Percentiles rank a stretch among this genome's conserved stretches.
Conservation (phyloP, 2,888 invertebrate species). For the Cephus pygmeus region DNA sequence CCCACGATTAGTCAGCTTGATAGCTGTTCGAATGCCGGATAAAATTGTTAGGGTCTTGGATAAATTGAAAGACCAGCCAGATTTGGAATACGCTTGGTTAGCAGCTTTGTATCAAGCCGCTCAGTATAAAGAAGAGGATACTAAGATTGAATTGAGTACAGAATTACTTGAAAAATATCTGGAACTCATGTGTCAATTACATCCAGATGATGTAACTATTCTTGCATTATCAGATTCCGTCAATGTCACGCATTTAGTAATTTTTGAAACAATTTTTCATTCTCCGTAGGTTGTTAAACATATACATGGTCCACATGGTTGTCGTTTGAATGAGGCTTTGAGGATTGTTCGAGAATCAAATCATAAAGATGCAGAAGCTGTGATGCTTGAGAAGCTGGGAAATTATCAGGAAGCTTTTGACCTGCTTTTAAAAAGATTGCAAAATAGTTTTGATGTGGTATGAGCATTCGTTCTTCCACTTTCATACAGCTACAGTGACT, state of each 20-base stretch:
- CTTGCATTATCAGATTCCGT: neutral
- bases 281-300: conserved; percentile 50
- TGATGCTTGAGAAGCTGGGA: conserved; percentile 80
- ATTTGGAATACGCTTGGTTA: conserved; percentile 50
- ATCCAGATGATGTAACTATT: conserved; percentile 51
- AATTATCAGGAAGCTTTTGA: conserved; percentile 79
- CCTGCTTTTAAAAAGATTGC: conserved; percentile 69
- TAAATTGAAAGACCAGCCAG: conserved; percentile 50
- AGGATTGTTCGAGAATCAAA: conserved; percentile 74
- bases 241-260: neutral
- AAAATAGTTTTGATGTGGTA: conserved; percentile 53
- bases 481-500: neutral
- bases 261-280: conserved; percentile 9
- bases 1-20: conserved; percentile 46
- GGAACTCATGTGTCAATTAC: conserved; percentile 59
- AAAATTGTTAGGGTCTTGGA: conserved; percentile 56
- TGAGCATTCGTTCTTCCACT: conserved; percentile 4
- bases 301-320: conserved; percentile 62
- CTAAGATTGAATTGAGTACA: conserved; percentile 52
- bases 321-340: conserved; percentile 74
- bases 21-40: conserved; percentile 55
- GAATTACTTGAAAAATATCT: conserved; percentile 59
- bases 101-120: conserved; percentile 49
- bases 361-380: conserved; percentile 76
- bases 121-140: conserved; percentile 49